Conservation (phyloP, 2,113 vertebrate genomes). For the Rhagologus leucostigma region DNA sequence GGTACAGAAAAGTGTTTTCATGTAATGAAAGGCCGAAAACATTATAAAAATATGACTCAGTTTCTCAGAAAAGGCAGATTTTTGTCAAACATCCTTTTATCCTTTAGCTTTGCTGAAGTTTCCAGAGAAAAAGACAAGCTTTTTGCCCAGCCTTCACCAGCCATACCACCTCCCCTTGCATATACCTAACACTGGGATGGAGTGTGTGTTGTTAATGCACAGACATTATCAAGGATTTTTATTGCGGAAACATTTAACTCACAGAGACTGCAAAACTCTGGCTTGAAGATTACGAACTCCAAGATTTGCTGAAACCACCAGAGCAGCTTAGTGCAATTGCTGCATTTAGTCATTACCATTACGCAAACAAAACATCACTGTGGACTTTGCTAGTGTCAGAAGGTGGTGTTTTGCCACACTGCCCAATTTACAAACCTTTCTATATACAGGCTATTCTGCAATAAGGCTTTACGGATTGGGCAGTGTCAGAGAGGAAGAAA, state of each 20-base stretch:
- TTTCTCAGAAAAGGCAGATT: neutral
- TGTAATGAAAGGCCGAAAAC: neutral
- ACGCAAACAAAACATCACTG: neutral
- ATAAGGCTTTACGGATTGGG: neutral
- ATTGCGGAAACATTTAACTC: neutral
- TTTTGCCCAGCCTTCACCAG: neutral
- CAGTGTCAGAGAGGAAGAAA: neutral
- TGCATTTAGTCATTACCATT: neutral
- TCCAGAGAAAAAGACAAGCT: neutral
- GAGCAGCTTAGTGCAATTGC: neutral
- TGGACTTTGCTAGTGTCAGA: neutral
- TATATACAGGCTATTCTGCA: neutral
- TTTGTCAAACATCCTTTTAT: neutral
- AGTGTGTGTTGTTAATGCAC: accelerated
- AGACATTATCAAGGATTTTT: neutral
- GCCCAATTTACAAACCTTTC: neutral
- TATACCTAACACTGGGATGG: neutral
- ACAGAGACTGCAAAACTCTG: neutral
- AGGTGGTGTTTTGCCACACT: neutral
- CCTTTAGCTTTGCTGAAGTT: neutral
- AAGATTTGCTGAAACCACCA: neutral
- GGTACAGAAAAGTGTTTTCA: neutral
- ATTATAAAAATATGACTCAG: neutral
- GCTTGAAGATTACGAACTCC: neutral
- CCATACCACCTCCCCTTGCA: neutral